Percentiles rank a stretch among this genome's conserved stretches.
phyloP scores from a whole-genome alignment of 2,113 vertebrate species.

The Ia io region DNA sequence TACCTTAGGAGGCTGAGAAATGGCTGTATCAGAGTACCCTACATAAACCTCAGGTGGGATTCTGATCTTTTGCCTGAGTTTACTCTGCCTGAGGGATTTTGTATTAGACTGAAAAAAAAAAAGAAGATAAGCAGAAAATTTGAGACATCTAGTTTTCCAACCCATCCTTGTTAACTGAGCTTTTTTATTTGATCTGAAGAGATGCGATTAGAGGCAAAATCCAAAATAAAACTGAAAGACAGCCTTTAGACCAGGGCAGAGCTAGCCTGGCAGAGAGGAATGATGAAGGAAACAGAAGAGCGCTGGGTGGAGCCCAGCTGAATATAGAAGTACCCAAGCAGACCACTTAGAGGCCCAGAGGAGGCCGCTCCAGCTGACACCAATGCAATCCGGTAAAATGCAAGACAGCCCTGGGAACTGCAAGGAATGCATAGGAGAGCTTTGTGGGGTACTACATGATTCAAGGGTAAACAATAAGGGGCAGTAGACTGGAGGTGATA shows the following conservation, averaged over 20 bases:
- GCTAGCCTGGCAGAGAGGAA: neutral
- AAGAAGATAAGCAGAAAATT: neutral
- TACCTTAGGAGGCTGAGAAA: neutral
- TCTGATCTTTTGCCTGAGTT: neutral
- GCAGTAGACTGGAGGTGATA: neutral
- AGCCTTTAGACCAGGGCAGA: neutral
- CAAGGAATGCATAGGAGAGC: neutral
- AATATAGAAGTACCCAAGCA: neutral
- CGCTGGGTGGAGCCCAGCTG: too few relatives aligned
- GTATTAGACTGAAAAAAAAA: neutral
- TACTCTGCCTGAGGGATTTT: neutral
- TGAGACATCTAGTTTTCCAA: constrained; percentile 46
- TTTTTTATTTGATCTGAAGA: constrained; percentile 47
- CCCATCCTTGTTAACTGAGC: constrained; percentile 1
- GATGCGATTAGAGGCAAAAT: constrained; percentile 12
- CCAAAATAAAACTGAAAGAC: neutral
- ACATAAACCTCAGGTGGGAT: neutral
- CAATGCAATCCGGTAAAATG: neutral
- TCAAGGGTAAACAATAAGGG: neutral
- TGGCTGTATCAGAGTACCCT: neutral
- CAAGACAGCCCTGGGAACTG: neutral
- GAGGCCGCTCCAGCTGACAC: neutral
- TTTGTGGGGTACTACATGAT: neutral
- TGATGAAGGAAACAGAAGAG: neutral
- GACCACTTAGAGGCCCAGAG: neutral